Conservation (phyloP, 2,113 vertebrate species). For the Ictalurus punctatus region DNA sequence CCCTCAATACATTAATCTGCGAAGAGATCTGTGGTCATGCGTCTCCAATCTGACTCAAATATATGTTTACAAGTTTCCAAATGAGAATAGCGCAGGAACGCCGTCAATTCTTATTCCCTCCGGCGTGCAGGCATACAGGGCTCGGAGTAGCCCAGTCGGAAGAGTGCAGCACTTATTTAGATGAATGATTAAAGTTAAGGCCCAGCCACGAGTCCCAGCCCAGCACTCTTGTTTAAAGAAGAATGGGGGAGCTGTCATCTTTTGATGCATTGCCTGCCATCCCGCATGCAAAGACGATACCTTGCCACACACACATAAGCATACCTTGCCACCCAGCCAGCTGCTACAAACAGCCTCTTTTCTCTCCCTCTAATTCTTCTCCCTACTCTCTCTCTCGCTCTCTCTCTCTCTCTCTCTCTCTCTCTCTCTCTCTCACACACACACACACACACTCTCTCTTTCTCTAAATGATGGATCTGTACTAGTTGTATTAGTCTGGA, state of each 20-base stretch:
- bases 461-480: conserved; percentile 46
- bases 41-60: conserved; percentile 63
- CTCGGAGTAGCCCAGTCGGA: conserved; percentile 56
- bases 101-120: conserved; percentile 68
- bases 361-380: conserved; percentile 20
- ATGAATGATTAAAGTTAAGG: conserved; percentile 81
- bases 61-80: conserved; percentile 66
- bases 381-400: not conserved
- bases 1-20: conserved; percentile 68
- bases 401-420: conserved; percentile 25
- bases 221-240: conserved; percentile 74
- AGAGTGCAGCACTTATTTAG: conserved; percentile 74
- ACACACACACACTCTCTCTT: not conserved
- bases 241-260: conserved; percentile 76
- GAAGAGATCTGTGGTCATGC: conserved; percentile 41
- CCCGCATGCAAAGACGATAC: conserved; percentile 71
- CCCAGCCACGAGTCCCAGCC: conserved; percentile 69
- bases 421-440: conserved; percentile 4
- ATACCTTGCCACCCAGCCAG: conserved; percentile 41
- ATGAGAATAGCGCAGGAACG: conserved; percentile 67
- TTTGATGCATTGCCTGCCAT: conserved; percentile 77
- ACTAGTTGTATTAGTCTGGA: conserved; percentile 42
- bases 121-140: conserved; percentile 57
- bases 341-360: conserved; percentile 40
- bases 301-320: conserved; percentile 18